phyloP scores from a whole-genome alignment of 2,888 invertebrate species.

The Drosophila robusta region DNA sequence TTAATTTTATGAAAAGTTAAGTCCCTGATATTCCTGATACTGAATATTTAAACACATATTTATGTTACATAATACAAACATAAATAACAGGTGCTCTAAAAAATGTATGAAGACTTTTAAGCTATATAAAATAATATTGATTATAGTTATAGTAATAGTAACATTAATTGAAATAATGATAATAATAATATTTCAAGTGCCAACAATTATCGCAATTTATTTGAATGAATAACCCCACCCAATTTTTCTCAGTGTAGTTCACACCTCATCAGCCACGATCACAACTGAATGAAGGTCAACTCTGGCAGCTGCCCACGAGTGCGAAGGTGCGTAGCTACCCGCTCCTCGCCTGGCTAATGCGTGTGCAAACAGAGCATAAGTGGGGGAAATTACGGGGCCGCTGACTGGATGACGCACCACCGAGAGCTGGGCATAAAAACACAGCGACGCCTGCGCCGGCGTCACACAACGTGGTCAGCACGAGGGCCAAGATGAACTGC shows the following conservation, averaged over 20 bases:
- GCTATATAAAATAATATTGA: too few species aligned
- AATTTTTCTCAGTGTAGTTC: slow-evolving; percentile 49
- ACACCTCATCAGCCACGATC: slow-evolving; percentile 49
- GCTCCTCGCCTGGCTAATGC: slow-evolving; percentile 31
- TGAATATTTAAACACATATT: too few species aligned
- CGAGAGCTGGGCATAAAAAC: slow-evolving; percentile 40
- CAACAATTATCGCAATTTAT: too few species aligned
- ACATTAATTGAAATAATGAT: too few species aligned
- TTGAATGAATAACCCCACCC: too few species aligned
- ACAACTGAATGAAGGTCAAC: slow-evolving; percentile 56
- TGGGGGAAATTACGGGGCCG: slow-evolving; percentile 19
- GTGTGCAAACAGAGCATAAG: slow-evolving; percentile 42
- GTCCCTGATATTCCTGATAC: too few species aligned
- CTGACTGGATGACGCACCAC: slow-evolving; percentile 25
- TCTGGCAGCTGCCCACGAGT: slow-evolving; percentile 35
- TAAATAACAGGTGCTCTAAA: too few species aligned
- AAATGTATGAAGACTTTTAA: too few species aligned
- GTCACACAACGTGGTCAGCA: slow-evolving; percentile 42
- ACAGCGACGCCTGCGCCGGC: slow-evolving; percentile 14
- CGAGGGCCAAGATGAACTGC: slow-evolving; percentile 40
- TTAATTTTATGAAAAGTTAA: too few species aligned
- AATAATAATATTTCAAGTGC: too few species aligned
- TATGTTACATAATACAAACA: too few species aligned
- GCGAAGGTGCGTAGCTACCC: slow-evolving; percentile 25
- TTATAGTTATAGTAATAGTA: too few species aligned